These are phyloP conservation scores for Drosophila dives DNA, from an alignment of 2,888 invertebrate species.

Conservation along the genomic window DNA sequence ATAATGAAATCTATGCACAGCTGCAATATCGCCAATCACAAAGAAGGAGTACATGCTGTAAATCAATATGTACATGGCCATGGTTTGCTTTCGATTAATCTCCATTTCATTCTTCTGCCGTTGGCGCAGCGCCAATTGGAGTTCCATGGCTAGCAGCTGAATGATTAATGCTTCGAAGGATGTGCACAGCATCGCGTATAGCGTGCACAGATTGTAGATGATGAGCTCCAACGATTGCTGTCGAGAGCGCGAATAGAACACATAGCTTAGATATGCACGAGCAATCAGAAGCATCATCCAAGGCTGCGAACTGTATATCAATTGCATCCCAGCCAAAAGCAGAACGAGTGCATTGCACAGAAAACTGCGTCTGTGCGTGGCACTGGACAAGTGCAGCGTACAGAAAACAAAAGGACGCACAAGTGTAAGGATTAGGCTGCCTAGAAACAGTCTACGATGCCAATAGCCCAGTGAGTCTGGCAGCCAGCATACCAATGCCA, in stretches of 20 bases:
- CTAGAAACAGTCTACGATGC: slow-evolving; percentile 56
- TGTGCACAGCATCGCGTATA: slow-evolving; percentile 89
- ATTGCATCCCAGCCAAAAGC: slow-evolving; percentile 52
- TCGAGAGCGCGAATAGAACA: slow-evolving; percentile 44
- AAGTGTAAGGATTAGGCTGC: slow-evolving; percentile 58
- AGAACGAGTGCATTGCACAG: slow-evolving; percentile 54
- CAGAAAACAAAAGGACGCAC: slow-evolving; percentile 54
- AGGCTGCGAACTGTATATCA: slow-evolving; percentile 81
- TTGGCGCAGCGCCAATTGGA: slow-evolving; percentile 60
- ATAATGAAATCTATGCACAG: slow-evolving; percentile 97
- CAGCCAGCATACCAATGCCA: slow-evolving; percentile 91
- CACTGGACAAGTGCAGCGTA: slow-evolving; percentile 14
- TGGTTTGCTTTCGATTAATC: slow-evolving; percentile 31
- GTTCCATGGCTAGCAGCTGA: slow-evolving; percentile 84
- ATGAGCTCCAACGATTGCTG: slow-evolving; percentile 85
- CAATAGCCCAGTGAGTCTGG: slow-evolving; percentile 85
- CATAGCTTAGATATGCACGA: slow-evolving; percentile 85
- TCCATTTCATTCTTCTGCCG: slow-evolving; percentile 28
- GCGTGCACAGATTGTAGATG: slow-evolving; percentile 87
- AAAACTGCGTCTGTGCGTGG: slow-evolving; percentile 30
- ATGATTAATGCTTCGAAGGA: slow-evolving; percentile 93
- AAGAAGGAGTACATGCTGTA: slow-evolving; percentile 95
- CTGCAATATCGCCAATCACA: slow-evolving; percentile 98
- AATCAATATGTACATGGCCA: slow-evolving; percentile 87
- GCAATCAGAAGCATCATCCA: slow-evolving; percentile 86